These are phyloP conservation scores for Neoniphon sammara DNA, from an alignment of 2,797 vertebrate species.

Conservation along the genomic window DNA sequence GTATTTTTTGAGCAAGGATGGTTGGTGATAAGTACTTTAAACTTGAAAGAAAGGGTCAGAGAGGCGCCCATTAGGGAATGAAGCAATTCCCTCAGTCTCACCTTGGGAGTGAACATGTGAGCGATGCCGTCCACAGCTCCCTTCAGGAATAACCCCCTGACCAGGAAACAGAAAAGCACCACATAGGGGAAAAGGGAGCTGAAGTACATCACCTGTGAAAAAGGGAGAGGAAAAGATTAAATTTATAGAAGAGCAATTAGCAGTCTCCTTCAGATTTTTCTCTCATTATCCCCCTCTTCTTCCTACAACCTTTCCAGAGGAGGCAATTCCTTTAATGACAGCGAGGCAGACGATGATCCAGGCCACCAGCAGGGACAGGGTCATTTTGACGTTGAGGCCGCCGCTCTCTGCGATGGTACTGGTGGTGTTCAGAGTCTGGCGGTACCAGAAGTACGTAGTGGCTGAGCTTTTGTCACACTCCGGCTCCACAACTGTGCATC, in stretches of 20 bases:
- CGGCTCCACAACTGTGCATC: conserved; percentile 86
- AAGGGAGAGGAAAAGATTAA: background rate
- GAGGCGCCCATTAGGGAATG: background rate
- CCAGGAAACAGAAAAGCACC: conserved; percentile 94
- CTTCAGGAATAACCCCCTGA: conserved; percentile 90
- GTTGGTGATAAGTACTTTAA: background rate
- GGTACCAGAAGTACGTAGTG: conserved; percentile 97
- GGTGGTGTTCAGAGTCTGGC: conserved; percentile 92
- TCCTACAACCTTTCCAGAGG: conserved; percentile 89
- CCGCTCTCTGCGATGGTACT: conserved; percentile 91
- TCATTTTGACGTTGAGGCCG: conserved; percentile 94
- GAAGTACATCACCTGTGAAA: conserved; percentile 95
- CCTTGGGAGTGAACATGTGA: conserved; percentile 98
- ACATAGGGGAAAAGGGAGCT: conserved; percentile 96
- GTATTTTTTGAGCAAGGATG: background rate
- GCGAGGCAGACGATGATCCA: conserved; percentile 94
- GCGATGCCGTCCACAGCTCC: conserved; percentile 93
- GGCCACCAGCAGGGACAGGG: conserved; percentile 89
- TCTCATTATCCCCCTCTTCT: background rate
- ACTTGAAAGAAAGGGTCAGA: background rate
- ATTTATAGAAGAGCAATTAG: background rate
- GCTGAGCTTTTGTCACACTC: conserved; percentile 96
- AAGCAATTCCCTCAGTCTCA: conserved; percentile 61
- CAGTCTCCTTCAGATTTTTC: background rate
- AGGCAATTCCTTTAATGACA: conserved; percentile 94